A percentile compares a stretch with the other conserved stretches of the same genome.
phyloP scores from a whole-genome alignment of 2,113 vertebrate genomes.

The Mellivora capensis region DNA sequence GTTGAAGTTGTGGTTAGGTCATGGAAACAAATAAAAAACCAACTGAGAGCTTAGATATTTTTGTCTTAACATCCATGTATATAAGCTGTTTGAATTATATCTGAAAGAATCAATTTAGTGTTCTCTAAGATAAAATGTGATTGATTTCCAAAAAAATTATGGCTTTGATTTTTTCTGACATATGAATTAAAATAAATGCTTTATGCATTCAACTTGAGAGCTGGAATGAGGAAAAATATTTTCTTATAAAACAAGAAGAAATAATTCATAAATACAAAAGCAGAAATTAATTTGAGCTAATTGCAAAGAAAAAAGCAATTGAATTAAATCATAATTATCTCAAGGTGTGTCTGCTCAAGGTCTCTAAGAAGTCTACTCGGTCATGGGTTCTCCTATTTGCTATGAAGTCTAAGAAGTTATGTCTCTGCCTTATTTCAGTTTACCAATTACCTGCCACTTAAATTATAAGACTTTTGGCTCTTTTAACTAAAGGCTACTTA shows the following conservation, averaged over 20 bases:
- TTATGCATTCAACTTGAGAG: neutral
- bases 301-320: neutral
- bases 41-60: neutral
- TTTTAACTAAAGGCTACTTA: neutral
- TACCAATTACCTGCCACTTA: neutral
- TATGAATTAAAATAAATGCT: neutral
- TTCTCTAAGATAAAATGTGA: neutral
- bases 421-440: neutral
- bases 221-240: neutral
- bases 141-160: neutral
- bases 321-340: neutral
- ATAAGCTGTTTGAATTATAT: neutral
- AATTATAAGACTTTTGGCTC: neutral
- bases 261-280: neutral
- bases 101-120: neutral
- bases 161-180: neutral
- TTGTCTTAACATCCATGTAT: neutral
- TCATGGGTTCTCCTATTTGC: neutral
- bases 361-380: neutral
- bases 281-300: neutral
- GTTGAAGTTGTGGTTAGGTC: neutral
- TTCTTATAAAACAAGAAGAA: neutral
- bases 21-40: neutral
- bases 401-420: neutral
- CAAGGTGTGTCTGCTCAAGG: neutral